These are phyloP conservation scores for Adelognathus sp. DNA, from an alignment of 2,888 invertebrate genomes.

Conservation along the genomic window DNA sequence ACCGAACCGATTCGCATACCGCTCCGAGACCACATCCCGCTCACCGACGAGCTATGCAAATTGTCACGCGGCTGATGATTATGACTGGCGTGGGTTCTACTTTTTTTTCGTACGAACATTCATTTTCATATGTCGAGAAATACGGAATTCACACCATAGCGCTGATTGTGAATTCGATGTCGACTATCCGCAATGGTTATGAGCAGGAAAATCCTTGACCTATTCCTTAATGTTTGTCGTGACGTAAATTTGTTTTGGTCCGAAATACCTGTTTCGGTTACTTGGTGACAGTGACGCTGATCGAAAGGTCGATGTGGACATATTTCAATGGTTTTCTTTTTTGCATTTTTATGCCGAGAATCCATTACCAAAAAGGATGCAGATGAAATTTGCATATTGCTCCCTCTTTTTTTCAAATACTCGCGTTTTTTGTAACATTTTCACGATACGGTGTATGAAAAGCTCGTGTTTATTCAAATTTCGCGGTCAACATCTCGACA, in stretches of 20 bases:
- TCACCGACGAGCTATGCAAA: slow-evolving; percentile 18
- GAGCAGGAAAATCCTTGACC: not conserved
- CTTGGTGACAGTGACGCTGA: not conserved
- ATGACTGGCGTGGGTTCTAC: not conserved
- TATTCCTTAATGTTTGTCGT: not conserved
- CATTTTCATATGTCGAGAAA: not conserved
- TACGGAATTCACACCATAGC: slow-evolving; percentile 3
- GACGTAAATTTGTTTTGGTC: not conserved
- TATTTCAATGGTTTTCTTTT: too few species aligned
- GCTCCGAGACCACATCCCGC: slow-evolving; percentile 27
- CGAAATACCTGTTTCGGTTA: not conserved
- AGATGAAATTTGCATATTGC: too few species aligned
- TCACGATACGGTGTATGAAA: too few species aligned
- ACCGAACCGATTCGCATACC: not conserved
- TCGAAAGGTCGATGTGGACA: too few species aligned
- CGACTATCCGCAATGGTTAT: not conserved
- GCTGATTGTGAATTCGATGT: slow-evolving; percentile 16
- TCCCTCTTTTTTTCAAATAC: too few species aligned
- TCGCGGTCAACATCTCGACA: too few species aligned
- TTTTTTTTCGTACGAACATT: not conserved
- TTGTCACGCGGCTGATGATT: slow-evolving; percentile 14
- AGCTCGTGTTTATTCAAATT: too few species aligned
- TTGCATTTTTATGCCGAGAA: too few species aligned
- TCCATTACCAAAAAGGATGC: too few species aligned
- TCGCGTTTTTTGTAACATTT: too few species aligned